A percentile compares a stretch with the other conserved stretches of the same genome.
phyloP scores from a whole-genome alignment of 2,113 vertebrate species.

The Myotis davidii region DNA sequence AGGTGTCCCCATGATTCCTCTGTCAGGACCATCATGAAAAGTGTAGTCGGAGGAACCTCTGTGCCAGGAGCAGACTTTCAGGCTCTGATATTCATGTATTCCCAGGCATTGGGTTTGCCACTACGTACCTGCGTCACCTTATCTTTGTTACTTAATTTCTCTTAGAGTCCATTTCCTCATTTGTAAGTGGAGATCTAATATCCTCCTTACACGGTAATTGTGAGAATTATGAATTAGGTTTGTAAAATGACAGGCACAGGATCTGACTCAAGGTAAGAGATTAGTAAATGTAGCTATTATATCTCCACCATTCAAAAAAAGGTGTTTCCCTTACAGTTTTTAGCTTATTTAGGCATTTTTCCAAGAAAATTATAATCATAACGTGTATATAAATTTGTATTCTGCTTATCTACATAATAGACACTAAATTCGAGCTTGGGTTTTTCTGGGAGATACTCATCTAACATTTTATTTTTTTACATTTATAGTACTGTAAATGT shows the following conservation, averaged over 20 bases:
- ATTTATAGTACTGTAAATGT: background rate
- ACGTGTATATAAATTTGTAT: background rate
- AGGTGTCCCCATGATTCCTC: background rate
- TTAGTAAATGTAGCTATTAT: background rate
- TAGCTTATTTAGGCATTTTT: background rate
- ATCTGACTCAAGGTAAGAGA: background rate
- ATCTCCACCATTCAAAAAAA: constrained; percentile 13
- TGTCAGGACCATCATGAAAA: background rate
- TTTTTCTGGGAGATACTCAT: constrained; percentile 35
- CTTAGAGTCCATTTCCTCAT: background rate
- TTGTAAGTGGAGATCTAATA: background rate
- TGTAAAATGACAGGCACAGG: background rate
- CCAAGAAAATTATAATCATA: background rate
- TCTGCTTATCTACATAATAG: background rate
- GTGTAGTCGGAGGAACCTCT: background rate
- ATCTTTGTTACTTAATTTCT: constrained; percentile 1
- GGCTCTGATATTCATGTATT: background rate
- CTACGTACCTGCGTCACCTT: background rate
- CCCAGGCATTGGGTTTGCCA: background rate
- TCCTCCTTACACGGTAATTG: background rate
- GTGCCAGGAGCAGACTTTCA: background rate
- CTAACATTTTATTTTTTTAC: background rate
- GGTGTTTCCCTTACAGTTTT: constrained; percentile 36
- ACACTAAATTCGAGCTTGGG: background rate
- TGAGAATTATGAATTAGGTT: background rate